Percentiles rank a stretch among this genome's conserved stretches.
Conservation (phyloP, 2,113 vertebrate species). For the Smithornis capensis region DNA sequence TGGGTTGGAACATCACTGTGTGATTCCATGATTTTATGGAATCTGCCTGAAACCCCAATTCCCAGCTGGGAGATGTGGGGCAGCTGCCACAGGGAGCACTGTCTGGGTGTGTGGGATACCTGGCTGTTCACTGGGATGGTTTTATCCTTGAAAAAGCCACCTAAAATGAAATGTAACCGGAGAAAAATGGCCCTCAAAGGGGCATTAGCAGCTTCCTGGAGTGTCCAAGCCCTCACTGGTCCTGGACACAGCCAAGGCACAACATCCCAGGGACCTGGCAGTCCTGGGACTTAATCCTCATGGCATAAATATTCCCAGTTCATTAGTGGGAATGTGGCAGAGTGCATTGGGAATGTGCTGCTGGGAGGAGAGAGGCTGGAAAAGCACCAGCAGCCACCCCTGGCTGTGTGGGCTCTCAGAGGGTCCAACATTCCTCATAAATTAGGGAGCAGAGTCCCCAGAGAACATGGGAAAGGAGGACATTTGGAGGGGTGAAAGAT, state of each 20-base stretch:
- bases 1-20: too few species aligned
- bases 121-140: neutral
- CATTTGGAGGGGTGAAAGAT: rapidly evolving
- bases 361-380: neutral
- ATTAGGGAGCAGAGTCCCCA: neutral
- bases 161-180: neutral
- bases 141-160: neutral
- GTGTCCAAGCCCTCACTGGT: neutral
- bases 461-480: neutral
- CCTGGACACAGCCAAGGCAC: neutral
- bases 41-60: neutral
- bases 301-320: neutral
- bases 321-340: neutral
- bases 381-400: neutral
- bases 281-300: neutral
- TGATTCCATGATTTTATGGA: neutral
- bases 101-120: neutral
- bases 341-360: neutral
- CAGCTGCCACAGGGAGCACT: rapidly evolving
- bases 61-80: neutral
- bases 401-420: rapidly evolving
- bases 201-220: neutral
- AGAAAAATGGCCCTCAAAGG: neutral
- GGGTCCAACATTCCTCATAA: rapidly evolving
- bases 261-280: neutral